These are phyloP conservation scores for Myzus persicae DNA, from an alignment of 1,140 invertebrate genomes.

Conservation along the genomic window DNA sequence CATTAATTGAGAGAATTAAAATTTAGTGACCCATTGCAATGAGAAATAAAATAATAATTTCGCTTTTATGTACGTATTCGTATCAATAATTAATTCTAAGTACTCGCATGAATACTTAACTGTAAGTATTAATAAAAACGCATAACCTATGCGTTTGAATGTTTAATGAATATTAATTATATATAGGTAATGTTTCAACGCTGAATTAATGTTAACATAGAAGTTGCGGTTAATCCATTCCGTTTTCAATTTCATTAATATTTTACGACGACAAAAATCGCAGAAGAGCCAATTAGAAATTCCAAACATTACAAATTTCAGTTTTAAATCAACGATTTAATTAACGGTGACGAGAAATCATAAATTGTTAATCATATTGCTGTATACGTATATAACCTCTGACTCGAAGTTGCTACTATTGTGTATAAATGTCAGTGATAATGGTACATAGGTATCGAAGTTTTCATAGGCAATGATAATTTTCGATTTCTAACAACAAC, in stretches of 20 bases:
- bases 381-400: too few relatives aligned
- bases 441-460: not conserved
- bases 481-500: not conserved
- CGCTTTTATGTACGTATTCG: not conserved
- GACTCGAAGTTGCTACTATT: not conserved
- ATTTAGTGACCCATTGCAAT: not conserved
- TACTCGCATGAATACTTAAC: too few relatives aligned
- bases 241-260: not conserved
- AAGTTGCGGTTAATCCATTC: not conserved
- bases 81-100: not conserved
- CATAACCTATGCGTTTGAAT: not conserved
- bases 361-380: not conserved
- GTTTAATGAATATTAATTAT: not conserved
- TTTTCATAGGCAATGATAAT: not conserved
- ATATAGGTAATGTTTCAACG: not conserved
- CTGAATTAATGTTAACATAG: not conserved
- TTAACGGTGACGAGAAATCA: not conserved
- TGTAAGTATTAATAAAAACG: not conserved
- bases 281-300: not conserved
- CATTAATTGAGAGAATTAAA: constrained; percentile 17
- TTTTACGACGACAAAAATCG: not conserved
- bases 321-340: not conserved
- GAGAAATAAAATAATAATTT: not conserved
- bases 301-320: not conserved
- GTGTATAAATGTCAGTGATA: not conserved